These are phyloP conservation scores for Pseudomugil tenellus DNA, from an alignment of 2,797 vertebrate species.

Conservation along the genomic window DNA sequence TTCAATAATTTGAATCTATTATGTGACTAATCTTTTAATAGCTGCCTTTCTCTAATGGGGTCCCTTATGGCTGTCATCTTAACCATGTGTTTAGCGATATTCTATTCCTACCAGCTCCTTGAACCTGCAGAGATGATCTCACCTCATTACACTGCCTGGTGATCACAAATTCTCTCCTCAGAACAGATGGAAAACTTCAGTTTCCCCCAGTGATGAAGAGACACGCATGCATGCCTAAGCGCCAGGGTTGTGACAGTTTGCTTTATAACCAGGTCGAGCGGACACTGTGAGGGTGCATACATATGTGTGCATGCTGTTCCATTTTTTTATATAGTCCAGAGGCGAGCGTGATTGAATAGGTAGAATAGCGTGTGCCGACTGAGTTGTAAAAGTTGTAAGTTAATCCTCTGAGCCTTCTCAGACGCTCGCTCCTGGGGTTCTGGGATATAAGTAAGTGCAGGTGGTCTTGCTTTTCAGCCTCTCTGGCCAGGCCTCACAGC, in stretches of 20 bases:
- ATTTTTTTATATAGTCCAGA: slow-evolving; percentile 70
- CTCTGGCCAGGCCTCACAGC: slow-evolving; percentile 47
- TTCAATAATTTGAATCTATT: slow-evolving; percentile 46
- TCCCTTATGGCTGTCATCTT: slow-evolving; percentile 58
- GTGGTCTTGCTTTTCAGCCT: slow-evolving; percentile 70
- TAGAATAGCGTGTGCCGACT: slow-evolving; percentile 72
- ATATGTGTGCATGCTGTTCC: slow-evolving; percentile 39
- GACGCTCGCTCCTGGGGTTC: slow-evolving; percentile 67
- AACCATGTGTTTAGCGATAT: slow-evolving; percentile 55
- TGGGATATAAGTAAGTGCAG: slow-evolving; percentile 78
- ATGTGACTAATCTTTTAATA: slow-evolving; percentile 70
- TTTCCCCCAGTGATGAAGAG: slow-evolving; percentile 64
- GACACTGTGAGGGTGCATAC: slow-evolving; percentile 24
- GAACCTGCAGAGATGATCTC: slow-evolving; percentile 71
- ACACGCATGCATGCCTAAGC: slow-evolving; percentile 59
- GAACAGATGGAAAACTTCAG: slow-evolving; percentile 74
- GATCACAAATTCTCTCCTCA: slow-evolving; percentile 64
- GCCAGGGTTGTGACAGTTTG: slow-evolving; percentile 55
- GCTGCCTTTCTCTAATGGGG: slow-evolving; percentile 39
- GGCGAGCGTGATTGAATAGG: slow-evolving; percentile 76
- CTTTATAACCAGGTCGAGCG: slow-evolving; percentile 59
- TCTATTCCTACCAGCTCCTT: slow-evolving; percentile 55
- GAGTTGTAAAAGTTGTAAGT: slow-evolving; percentile 79
- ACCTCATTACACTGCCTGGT: slow-evolving; percentile 71
- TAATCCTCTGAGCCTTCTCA: slow-evolving; percentile 74